Conservation (phyloP, 2,113 vertebrate species). For the Sisor rabdophorus region DNA sequence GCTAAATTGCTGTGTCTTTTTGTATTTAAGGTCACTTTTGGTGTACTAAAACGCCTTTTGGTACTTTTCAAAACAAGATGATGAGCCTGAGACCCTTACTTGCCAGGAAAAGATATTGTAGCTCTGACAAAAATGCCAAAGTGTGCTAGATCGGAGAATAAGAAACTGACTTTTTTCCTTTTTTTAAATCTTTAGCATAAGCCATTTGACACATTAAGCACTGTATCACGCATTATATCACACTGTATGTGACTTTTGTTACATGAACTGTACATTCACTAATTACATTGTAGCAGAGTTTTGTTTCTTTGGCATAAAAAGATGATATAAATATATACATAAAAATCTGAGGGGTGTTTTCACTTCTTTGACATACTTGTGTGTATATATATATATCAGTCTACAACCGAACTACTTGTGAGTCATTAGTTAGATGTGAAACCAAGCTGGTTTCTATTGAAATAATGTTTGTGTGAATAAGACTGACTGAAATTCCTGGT, state of each 20-base stretch:
- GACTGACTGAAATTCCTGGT: constrained; percentile 2
- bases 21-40: neutral
- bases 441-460: neutral
- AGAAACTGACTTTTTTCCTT: neutral
- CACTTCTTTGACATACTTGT: too few species aligned
- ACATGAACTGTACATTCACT: too few species aligned
- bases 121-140: neutral
- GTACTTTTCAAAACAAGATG: neutral
- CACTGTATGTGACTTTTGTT: too few species aligned
- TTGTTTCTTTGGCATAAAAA: too few species aligned
- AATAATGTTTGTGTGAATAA: neutral
- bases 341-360: too few species aligned
- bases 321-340: too few species aligned
- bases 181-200: neutral
- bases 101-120: neutral
- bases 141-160: neutral
- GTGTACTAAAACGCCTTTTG: neutral
- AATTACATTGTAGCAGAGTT: too few species aligned
- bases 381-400: too few species aligned
- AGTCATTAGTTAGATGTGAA: neutral
- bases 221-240: too few species aligned
- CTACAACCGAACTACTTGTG: neutral
- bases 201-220: neutral
- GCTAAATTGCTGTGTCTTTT: neutral
- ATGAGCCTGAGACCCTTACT: neutral